Conservation (phyloP, 2,113 vertebrate species). For the Callionymus lyra region DNA sequence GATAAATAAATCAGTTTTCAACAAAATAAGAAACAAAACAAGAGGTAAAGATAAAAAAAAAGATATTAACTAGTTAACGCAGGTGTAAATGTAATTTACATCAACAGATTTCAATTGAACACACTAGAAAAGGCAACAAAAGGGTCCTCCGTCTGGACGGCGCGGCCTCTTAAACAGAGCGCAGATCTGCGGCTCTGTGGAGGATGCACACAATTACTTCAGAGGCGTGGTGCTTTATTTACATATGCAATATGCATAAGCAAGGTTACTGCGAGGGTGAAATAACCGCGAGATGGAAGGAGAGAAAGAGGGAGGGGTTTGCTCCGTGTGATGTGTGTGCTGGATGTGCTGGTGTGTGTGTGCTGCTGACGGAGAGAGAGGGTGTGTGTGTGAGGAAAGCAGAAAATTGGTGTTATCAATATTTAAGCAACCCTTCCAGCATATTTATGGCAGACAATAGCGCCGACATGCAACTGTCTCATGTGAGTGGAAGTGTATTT, state of each 20-base stretch:
- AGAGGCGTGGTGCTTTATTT: constrained; percentile 80
- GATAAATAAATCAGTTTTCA: too few species aligned
- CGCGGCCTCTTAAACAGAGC: constrained; percentile 26
- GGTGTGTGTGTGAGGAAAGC: constrained; percentile 23
- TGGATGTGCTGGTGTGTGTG: constrained; percentile 17
- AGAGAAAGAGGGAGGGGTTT: constrained; percentile 42
- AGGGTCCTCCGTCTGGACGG: constrained; percentile 15
- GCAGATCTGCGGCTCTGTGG: constrained; percentile 69
- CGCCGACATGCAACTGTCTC: constrained; percentile 63
- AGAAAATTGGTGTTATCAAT: constrained; percentile 67
- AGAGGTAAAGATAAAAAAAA: too few species aligned
- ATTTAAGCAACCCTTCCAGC: constrained; percentile 67
- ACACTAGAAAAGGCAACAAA: constrained; percentile 29
- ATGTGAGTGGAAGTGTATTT: constrained; percentile 60
- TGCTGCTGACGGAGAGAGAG: constrained; percentile 23
- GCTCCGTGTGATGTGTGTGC: constrained; percentile 17
- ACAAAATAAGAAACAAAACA: too few species aligned
- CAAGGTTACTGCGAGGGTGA: constrained; percentile 69
- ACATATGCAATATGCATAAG: constrained; percentile 75
- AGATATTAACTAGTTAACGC: too few species aligned
- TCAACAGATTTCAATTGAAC: too few species aligned
- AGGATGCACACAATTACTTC: constrained; percentile 93
- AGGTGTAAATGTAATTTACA: too few species aligned
- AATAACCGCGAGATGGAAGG: constrained; percentile 57
- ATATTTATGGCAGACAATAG: constrained; percentile 68